Percentiles rank a stretch among this genome's conserved stretches.
Conservation (phyloP, 2,797 vertebrate genomes). For the Mallotus villosus region DNA sequence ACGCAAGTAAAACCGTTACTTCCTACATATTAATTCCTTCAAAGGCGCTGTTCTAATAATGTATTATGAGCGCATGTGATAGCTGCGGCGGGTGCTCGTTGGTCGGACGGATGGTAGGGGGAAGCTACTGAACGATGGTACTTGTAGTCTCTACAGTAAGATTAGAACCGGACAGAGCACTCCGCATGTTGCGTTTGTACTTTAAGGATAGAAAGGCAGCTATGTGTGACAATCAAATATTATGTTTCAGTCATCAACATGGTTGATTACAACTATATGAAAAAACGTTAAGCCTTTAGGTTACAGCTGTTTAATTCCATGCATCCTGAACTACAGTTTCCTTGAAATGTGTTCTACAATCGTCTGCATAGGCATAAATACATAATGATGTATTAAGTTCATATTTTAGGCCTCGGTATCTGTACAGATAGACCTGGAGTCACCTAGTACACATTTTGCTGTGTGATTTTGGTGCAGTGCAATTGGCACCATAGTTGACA, state of each 20-base stretch:
- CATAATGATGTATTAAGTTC: background rate
- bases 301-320: no score
- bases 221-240: background rate
- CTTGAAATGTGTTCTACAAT: background rate
- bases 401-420: background rate
- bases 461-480: conserved; percentile 38
- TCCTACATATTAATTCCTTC: conserved; percentile 50
- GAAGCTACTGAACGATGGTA: conserved; percentile 63
- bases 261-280: no score
- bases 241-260: no score
- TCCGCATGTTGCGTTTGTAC: conserved; percentile 37
- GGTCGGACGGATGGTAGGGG: conserved; percentile 8
- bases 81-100: conserved; percentile 35
- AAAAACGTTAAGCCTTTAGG: no score
- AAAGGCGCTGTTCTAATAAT: conserved; percentile 68
- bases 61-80: conserved; percentile 54
- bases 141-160: conserved; percentile 54
- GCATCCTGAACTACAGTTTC: no score
- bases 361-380: background rate
- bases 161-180: conserved; percentile 43
- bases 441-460: background rate
- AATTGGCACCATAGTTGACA: conserved; percentile 12
- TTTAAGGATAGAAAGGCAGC: background rate
- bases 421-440: background rate
- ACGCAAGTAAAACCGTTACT: conserved; percentile 30